Base-by-base conservation (phyloP, 2,888 invertebrate species). In the Agrypnus murinus region DNA sequence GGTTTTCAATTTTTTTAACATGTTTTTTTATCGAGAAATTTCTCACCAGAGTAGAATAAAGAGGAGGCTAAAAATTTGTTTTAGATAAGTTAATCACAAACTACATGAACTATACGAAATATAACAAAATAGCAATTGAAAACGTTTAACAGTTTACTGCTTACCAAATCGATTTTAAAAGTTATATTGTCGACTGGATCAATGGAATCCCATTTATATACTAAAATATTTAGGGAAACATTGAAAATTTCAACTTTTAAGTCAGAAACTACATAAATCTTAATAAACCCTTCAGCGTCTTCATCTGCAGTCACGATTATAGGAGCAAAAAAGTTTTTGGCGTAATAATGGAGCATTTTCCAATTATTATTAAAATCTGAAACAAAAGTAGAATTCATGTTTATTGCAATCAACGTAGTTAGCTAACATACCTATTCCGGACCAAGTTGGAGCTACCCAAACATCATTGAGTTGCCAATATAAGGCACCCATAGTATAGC, bases 391-490 rank as follows among this genome's bases (percentile, higher is more conserved):
- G n/a, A n/a, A n/a, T n/a, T n/a, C n/a, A n/a, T n/a, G n/a, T n/a
- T n/a, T n/a, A n/a, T 2, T n/a, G 17, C 14, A 46, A 12, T 17
- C 2, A 17, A 45, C 19, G 2, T 46, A 8, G 4, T 9, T 14
- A 8, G 14, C 7, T 25, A 43, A 36, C 25, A 17, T 58, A 90
- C 95, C 95, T 74, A 98, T 94, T 32, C 95, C 91, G 5, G 97
- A 92, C 99, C 99, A 99, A 0, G 97, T 95, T 0, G 98, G 97
- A 0, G 96, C 98, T 79, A 96, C 94, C 99, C 99, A 99, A 32
- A 98, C 94, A 84, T 99, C 98, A 84, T 99, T 98, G 10, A 99
- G 86, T 85, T 99, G 99, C 99, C 99, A 99, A 84, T 97, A 99
- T 59, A 99, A 87, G 0, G 98, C 96, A 0, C 99, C 99, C 97